Base-by-base conservation (phyloP, 2,113 vertebrate species). In the Vulpes ferrilata region DNA sequence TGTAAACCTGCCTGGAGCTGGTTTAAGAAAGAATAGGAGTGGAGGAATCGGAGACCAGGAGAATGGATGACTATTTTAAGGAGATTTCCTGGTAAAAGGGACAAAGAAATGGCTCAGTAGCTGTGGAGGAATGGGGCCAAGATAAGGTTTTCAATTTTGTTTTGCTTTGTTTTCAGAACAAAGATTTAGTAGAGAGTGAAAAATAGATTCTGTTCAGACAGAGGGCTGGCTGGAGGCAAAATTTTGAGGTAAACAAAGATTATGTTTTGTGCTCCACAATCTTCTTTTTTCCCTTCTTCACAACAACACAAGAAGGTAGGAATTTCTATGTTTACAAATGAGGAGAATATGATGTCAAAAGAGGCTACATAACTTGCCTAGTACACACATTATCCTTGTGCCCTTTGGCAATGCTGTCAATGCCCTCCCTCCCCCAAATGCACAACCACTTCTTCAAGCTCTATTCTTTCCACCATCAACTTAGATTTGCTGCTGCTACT, bases 101-200 rank as follows among this genome's bases (percentile, higher is more conserved):
- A 12, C 65, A n/a, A 53, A 88, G 30, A 55, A 64, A 80, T 27
- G 64, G 5, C 32, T 11, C 7, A 8, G 20, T 22, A 78, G 43
- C n/a, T 83, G 8, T 35, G 1, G 27, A 25, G 11, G 19, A 59
- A 59, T 10, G 57, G 19, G 20, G 11, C 35, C 15, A 88, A 91
- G 57, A 20, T 51, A 30, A 62, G 3, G 35, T 48, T 80, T 79
- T 48, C 67, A 59, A 74, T n/a, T 60, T 48, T 22, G 17, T 80
- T 93, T 82, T 59, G 15, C 13, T 93, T 55, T 92, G 35, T 88
- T 95, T 93, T 80, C 59, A 35, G 62, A 43, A 23, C 51, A 91
- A 64, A 51, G 27, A 60, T 73, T 59, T 11, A 60, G 16, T 17
- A 88, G 17, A 73, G 35, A 84, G 13, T 12, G 71, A 74, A 82